Base-by-base conservation (phyloP, 2,888 invertebrate genomes). In the Molorchus minor region DNA sequence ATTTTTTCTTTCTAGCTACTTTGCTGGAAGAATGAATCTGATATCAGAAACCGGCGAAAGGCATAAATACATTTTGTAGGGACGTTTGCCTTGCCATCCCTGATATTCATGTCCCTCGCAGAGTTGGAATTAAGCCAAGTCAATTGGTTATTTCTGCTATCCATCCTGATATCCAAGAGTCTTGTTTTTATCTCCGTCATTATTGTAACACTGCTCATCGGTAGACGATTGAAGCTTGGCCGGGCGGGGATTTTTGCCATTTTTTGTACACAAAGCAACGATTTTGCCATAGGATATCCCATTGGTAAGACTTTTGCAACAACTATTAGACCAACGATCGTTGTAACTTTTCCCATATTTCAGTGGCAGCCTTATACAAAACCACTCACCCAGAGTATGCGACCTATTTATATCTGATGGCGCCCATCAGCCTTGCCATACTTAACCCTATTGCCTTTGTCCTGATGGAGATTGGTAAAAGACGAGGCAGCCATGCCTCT, bases 231-330 rank as follows among this genome's bases (percentile, higher is more conserved):
- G 13, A 90, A 94, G 80, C 86, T 91, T 66, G 93, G 93, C 2
- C 87, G 91, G 73, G 93, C 95, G 40, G 97, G 96, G 10, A 85
- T 98, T 58, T 93, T 93, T 84, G 94, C 93, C 13, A 96, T 98
- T 74, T 97, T 97, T 80, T 92, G 93, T 71, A 97, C 97, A 0
- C 97, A 97, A 79, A 96, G 96, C 78, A 98, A 98, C 84, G 98
- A 98, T 81, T 97, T 98, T 83, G 97, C 98, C 15, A 87, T 98
- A 70, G 97, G 97, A 62, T 96, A 91, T 82, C 97, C 98, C 3
- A 95, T 97, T 71, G 90, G 96, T 94, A 84, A 87, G 84, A 7
- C 5, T 12, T 33, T 33, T 5, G 12, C 7, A 25, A 25, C 8
- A 25, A 25, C 8, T 25, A 25, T 25, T 5, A 25, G 8, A 25